Evolutionary conservation across 2,888 invertebrate genomes (phyloP).

Genomic region (Microctonus hyperodae): DNA sequence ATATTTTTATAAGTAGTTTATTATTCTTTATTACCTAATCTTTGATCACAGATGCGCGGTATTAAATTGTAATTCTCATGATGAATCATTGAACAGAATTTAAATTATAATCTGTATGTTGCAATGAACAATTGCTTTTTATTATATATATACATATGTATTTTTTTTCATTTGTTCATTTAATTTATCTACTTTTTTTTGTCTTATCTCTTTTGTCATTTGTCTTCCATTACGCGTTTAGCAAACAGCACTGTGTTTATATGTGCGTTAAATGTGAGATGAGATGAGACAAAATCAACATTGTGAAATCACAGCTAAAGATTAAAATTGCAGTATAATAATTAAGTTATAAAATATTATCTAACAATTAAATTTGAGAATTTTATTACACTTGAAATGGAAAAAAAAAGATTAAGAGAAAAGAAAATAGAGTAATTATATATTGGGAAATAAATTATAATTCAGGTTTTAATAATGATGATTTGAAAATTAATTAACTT

Average conservation of each 20-base stretch:
- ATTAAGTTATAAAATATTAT: conserved; percentile 19
- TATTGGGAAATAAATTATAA: background rate
- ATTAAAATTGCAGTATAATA: background rate
- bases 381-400: too few relatives aligned
- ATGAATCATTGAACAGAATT: conserved; percentile 7
- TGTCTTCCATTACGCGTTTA: conserved; percentile 14
- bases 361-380: background rate
- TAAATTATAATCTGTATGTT: background rate
- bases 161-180: background rate
- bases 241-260: background rate
- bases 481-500: too few relatives aligned
- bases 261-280: conserved; percentile 2
- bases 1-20: background rate
- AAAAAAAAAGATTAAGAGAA: background rate
- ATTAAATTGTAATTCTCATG: too few relatives aligned
- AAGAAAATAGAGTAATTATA: background rate
- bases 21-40: too few relatives aligned
- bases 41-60: too few relatives aligned
- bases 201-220: background rate
- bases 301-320: background rate
- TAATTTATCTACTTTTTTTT: background rate
- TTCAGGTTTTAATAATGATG: too few relatives aligned
- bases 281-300: conserved; percentile 13
- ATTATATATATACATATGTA: background rate
- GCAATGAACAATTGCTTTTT: background rate